Percentiles rank a stretch among this genome's conserved stretches.
Evolutionary conservation across 2,113 vertebrate genomes (phyloP).

Genomic region (Chrysochloris asiatica): DNA sequence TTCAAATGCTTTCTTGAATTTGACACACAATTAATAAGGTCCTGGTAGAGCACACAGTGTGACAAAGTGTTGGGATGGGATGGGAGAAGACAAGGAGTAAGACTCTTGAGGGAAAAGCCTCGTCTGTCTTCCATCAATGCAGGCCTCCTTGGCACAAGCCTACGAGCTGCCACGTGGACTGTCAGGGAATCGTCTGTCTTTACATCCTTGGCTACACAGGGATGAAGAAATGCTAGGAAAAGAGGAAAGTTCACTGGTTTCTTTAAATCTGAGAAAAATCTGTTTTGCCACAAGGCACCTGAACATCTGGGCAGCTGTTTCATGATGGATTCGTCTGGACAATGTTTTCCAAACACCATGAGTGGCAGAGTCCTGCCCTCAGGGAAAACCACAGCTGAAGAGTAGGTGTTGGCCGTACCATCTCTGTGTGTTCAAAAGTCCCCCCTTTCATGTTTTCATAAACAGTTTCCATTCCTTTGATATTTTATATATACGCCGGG

Average conservation of each 20-base stretch:
- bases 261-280: background rate
- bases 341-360: background rate
- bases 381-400: background rate
- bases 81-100: no score
- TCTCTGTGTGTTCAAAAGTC: rapidly evolving
- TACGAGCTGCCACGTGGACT: no score
- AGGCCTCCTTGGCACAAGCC: no score
- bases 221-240: rapidly evolving
- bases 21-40: background rate
- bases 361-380: background rate
- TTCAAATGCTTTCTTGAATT: background rate
- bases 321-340: background rate
- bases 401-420: background rate
- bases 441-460: background rate
- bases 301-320: background rate
- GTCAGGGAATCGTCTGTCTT: rapidly evolving
- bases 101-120: background rate
- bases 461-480: background rate
- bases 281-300: background rate
- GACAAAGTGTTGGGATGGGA: no score
- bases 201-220: rapidly evolving
- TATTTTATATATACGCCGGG: background rate
- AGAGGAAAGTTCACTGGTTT: rapidly evolving
- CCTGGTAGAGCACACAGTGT: no score
- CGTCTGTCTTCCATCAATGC: rapidly evolving